phyloP scores from a whole-genome alignment of 2,888 invertebrate species.

The Podotricha telesiphe region DNA sequence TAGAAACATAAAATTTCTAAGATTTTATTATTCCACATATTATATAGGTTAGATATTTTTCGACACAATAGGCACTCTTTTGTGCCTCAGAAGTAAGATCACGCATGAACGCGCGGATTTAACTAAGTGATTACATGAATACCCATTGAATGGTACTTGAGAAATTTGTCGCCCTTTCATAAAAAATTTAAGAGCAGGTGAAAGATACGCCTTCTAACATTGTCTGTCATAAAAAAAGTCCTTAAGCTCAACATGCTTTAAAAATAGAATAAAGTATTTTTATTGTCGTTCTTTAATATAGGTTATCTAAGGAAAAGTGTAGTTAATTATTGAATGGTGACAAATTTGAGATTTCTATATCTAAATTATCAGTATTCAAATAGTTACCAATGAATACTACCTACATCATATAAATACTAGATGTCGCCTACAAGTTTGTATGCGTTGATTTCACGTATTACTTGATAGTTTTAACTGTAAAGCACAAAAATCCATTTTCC shows the following conservation, averaged over 20 bases:
- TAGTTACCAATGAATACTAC: too few species aligned
- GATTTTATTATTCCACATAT: neutral
- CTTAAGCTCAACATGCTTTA: conserved; percentile 11
- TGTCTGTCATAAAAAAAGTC: conserved; percentile 11
- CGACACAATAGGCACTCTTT: conserved; percentile 15
- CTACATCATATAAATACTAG: too few species aligned
- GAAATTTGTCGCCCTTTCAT: conserved; percentile 30
- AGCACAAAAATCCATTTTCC: too few species aligned
- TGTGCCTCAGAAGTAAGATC: conserved; percentile 24
- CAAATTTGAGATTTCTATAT: too few species aligned
- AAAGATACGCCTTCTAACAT: conserved; percentile 14
- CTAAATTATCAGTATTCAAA: too few species aligned
- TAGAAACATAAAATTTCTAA: neutral
- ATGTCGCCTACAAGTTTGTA: too few species aligned
- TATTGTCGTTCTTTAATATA: conserved; percentile 6
- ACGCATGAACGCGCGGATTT: conserved; percentile 40
- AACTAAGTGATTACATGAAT: conserved; percentile 41
- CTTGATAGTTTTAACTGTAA: too few species aligned
- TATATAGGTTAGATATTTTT: neutral
- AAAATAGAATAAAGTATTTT: conserved; percentile 21
- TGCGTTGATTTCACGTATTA: too few species aligned
- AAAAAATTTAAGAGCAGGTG: conserved; percentile 37
- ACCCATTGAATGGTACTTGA: conserved; percentile 35
- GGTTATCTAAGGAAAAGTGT: neutral
- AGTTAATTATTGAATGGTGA: too few species aligned